Conservation (phyloP, 2,797 vertebrate species). For the Helostoma temminkii region DNA sequence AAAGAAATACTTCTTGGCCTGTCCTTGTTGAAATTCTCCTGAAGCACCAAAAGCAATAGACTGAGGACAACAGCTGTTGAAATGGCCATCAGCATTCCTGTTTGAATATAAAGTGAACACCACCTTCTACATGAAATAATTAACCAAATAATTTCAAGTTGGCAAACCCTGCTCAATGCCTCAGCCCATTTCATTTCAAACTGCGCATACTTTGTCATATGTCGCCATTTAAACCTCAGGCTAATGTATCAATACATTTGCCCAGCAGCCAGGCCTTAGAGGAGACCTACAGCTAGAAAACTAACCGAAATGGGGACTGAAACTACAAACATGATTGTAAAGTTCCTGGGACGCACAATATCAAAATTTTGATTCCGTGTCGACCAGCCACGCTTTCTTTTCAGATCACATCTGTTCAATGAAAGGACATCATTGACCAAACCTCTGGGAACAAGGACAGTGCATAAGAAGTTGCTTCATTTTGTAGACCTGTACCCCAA, state of each 20-base stretch:
- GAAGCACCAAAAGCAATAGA: constrained; percentile 79
- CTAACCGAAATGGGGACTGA: constrained; percentile 38
- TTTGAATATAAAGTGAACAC: constrained; percentile 67
- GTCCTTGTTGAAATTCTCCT: constrained; percentile 81
- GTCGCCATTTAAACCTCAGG: constrained; percentile 61
- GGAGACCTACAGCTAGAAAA: constrained; percentile 41
- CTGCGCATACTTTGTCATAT: constrained; percentile 58
- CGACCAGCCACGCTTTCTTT: constrained; percentile 61
- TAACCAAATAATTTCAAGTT: constrained; percentile 68
- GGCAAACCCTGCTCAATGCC: constrained; percentile 64
- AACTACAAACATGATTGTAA: constrained; percentile 51
- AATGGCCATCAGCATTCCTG: constrained; percentile 68
- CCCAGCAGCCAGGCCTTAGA: constrained; percentile 55
- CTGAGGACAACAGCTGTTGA: constrained; percentile 75
- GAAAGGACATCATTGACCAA: constrained; percentile 72
- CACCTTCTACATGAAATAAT: constrained; percentile 63
- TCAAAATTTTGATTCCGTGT: constrained; percentile 69
- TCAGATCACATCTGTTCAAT: constrained; percentile 74
- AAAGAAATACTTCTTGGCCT: constrained; percentile 80
- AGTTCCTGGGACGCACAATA: constrained; percentile 55
- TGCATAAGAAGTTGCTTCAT: constrained; percentile 87
- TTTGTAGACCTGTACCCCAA: constrained; percentile 91
- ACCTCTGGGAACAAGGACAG: constrained; percentile 83
- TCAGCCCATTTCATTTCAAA: constrained; percentile 66
- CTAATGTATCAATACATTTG: constrained; percentile 63